These are phyloP conservation scores for Drosophila parthenogenetica DNA, from an alignment of 2,888 invertebrate species.

Conservation along the genomic window DNA sequence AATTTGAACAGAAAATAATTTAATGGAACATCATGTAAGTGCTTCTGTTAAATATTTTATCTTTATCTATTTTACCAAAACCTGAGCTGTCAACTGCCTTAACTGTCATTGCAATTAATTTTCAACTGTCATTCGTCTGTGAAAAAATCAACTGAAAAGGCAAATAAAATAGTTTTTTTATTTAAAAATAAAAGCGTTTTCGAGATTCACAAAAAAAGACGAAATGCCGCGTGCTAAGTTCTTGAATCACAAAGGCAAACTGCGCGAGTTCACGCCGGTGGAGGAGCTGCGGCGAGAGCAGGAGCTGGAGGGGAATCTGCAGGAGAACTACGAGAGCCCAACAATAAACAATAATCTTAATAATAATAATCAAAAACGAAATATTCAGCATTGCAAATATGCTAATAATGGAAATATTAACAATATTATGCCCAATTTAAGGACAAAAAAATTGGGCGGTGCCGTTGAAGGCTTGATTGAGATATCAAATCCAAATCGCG, in stretches of 20 bases:
- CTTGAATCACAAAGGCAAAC: conserved; percentile 46
- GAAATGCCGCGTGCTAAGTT: conserved; percentile 53
- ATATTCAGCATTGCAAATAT: not conserved
- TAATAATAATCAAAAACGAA: no score
- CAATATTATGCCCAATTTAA: not conserved
- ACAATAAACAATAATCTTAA: no score
- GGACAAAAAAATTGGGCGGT: conserved; percentile 4
- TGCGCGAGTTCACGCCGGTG: conserved; percentile 54
- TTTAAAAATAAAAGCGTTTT: not conserved
- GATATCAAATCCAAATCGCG: conserved; percentile 58
- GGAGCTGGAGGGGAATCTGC: not conserved
- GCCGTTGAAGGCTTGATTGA: conserved; percentile 42
- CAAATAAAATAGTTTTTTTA: not conserved
- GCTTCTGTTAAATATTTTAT: not conserved
- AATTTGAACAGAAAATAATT: no score
- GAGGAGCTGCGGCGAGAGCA: conserved; percentile 44
- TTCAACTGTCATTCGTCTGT: not conserved
- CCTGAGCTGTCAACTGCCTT: not conserved
- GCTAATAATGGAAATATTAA: not conserved
- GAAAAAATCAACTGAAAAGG: not conserved
- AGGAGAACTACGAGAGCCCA: not conserved
- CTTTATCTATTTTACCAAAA: not conserved
- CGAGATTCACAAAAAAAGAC: not conserved
- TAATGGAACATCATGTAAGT: no score
- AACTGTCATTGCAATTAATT: conserved; percentile 3